Evolutionary conservation across 2,888 invertebrate genomes (phyloP), one percentile per base, ranked within the genome.

Genomic region (Creontiades dilutus): DNA sequence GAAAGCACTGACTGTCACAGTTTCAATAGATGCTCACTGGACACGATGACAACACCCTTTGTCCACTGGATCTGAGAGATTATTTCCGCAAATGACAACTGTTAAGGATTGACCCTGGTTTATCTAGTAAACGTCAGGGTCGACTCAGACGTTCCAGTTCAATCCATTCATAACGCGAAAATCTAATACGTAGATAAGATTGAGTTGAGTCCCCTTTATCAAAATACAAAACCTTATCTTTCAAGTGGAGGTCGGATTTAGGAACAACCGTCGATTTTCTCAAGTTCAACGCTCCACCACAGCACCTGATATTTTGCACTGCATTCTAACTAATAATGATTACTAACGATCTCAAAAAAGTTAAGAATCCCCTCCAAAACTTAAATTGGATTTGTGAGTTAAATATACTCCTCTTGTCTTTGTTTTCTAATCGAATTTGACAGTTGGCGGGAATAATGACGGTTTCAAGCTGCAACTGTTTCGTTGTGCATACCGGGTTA

Each of bases 51-150:
- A 61, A 61, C 23, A 23, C 68, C 4, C 68, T 68, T 68, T 68
- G 68, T 68, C 68, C 68, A 68, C 68, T 23, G 5, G 68, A 68
- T 5, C 12, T 27, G 19, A 68, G 68, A 68, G 68, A 68, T 19
- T 0, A 68, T 68, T 23, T 68, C 68, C 68, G 68, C 68, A 68
- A 68, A 68, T 68, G 68, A 68, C 68, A 68, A 68, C 68, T 68
- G 23, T 5, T 23, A 23, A 23, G 68, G 11, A 19, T 19, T 68
- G 68, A 68, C 68, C 68, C 68, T 68, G 68, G 23, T 68, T 68
- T 68, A 68, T 68, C 23, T 68, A 19, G 5, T 68, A 23, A 68
- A 19, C 23, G 23, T 19, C 68, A 23, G 68, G 68, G 68, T 68
- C 68, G 68, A 68, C 68, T 23, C 68, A 23, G 68, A 68, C 68